phyloP scores from a whole-genome alignment of 2,113 vertebrate genomes.

The Hippocampus barbouri region DNA sequence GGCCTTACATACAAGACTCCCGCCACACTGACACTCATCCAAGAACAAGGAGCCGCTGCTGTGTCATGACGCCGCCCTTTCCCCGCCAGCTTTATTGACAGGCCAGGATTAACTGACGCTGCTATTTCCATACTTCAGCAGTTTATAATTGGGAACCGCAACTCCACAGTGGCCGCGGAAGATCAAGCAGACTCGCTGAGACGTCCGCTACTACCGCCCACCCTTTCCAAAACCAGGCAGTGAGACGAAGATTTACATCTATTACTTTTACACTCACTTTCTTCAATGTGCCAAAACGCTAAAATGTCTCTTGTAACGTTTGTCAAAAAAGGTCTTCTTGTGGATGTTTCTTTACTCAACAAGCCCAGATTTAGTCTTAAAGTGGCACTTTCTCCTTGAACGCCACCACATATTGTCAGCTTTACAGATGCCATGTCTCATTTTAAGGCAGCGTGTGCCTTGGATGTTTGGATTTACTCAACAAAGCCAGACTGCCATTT shows the following conservation, averaged over 20 bases:
- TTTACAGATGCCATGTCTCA: neutral
- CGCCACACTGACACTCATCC: conserved; percentile 60
- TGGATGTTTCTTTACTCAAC: neutral
- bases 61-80: conserved; percentile 56
- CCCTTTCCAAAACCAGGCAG: conserved; percentile 19
- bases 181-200: conserved; percentile 48
- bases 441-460: neutral
- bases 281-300: neutral
- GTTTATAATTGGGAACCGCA: conserved; percentile 65
- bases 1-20: conserved; percentile 53
- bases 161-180: conserved; percentile 49
- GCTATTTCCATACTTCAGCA: conserved; percentile 68
- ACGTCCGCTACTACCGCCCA: conserved; percentile 46
- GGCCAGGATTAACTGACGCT: conserved; percentile 57
- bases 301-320: neutral
- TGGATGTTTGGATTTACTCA: no score
- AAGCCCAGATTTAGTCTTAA: neutral
- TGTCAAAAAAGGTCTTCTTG: neutral
- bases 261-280: neutral
- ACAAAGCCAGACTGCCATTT: no score
- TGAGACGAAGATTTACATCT: neutral
- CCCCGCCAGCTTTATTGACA: conserved; percentile 66
- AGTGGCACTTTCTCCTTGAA: neutral
- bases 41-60: conserved; percentile 52
- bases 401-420: neutral